These are phyloP conservation scores for Phainopepla nitens DNA, from an alignment of 2,113 vertebrate species.

Conservation along the genomic window DNA sequence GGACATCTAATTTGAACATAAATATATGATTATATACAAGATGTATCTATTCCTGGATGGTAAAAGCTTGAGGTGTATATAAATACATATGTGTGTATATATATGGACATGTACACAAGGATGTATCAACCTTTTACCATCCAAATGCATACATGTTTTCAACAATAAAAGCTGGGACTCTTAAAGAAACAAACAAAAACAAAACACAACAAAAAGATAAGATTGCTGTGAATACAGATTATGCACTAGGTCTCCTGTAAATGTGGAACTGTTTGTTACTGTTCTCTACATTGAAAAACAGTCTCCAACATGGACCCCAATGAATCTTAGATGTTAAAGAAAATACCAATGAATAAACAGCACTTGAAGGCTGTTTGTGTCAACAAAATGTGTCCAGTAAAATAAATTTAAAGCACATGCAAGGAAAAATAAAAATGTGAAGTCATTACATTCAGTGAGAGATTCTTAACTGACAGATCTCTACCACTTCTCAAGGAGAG, in stretches of 20 bases:
- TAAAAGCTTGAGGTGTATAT: constrained; percentile 62
- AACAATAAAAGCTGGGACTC: constrained; percentile 71
- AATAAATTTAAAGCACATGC: constrained; percentile 70
- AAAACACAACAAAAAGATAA: constrained; percentile 9
- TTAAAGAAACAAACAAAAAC: not conserved
- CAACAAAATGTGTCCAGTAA: constrained; percentile 30
- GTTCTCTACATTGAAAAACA: constrained; percentile 34
- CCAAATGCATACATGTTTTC: constrained; percentile 48
- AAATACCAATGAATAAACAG: constrained; percentile 59
- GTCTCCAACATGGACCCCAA: constrained; percentile 64
- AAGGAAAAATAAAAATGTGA: constrained; percentile 49
- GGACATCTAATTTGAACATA: constrained; percentile 74
- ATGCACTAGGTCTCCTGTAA: constrained; percentile 63
- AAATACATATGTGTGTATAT: not conserved
- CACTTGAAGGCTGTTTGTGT: constrained; percentile 53
- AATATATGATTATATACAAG: constrained; percentile 44
- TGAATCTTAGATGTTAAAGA: constrained; percentile 55
- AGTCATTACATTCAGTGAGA: constrained; percentile 47
- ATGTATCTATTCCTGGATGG: constrained; percentile 57
- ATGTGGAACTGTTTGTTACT: constrained; percentile 57
- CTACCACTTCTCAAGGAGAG: constrained; percentile 54
- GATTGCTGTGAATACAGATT: constrained; percentile 62
- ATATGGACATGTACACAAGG: not conserved
- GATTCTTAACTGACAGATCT: constrained; percentile 57
- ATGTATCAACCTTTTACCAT: constrained; percentile 63